A percentile compares a stretch with the other conserved stretches of the same genome.
Evolutionary conservation across 2,888 invertebrate species (phyloP).

Genomic region (Oscheius onirici): DNA sequence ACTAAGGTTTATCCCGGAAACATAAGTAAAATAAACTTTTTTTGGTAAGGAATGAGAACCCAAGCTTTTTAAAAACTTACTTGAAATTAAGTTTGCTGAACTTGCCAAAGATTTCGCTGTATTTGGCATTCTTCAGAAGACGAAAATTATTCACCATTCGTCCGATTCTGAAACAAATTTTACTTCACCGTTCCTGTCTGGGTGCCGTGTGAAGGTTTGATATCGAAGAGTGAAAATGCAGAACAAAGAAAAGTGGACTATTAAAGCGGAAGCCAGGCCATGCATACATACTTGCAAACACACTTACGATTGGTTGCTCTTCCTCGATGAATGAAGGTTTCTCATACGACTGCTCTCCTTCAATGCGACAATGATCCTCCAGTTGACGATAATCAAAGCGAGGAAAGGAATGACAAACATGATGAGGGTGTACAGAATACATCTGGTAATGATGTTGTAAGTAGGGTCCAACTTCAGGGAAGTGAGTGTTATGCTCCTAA

Average conservation of each 20-base stretch:
- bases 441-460: conserved; percentile 49
- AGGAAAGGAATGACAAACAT: conserved; percentile 69
- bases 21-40: background rate
- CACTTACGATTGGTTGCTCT: conserved; percentile 55
- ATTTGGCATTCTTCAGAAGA: conserved; percentile 63
- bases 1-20: background rate
- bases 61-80: conserved; percentile 33
- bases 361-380: conserved; percentile 64
- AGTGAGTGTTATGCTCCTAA: conserved; percentile 55
- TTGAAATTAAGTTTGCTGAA: conserved; percentile 54
- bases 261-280: background rate
- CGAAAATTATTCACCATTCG: conserved; percentile 63
- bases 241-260: conserved; percentile 6
- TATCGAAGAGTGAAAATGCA: background rate
- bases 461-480: conserved; percentile 40
- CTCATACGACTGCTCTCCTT: conserved; percentile 60
- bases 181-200: background rate
- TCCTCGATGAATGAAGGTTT: conserved; percentile 52
- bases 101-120: conserved; percentile 65
- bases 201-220: conserved; percentile 3
- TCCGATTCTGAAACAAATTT: conserved; percentile 34
- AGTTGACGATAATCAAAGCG: conserved; percentile 68
- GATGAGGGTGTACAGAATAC: conserved; percentile 61
- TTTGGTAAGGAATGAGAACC: background rate
- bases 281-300: background rate